A percentile compares a stretch with the other conserved stretches of the same genome.
Evolutionary conservation across 1,140 invertebrate genomes (phyloP).

Genomic region (Nephotettix cincticeps): DNA sequence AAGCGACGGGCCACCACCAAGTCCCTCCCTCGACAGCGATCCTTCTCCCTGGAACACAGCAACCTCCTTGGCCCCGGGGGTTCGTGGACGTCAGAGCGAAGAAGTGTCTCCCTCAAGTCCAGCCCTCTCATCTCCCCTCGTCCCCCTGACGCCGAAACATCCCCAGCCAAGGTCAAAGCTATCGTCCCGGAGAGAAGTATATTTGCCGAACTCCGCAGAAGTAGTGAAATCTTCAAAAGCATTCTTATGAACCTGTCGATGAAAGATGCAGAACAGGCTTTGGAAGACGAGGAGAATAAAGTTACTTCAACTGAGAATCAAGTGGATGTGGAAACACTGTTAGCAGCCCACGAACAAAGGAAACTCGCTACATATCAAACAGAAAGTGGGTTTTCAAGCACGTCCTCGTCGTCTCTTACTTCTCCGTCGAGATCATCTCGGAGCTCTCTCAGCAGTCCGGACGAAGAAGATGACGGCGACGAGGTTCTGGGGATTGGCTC

Average conservation of each 20-base stretch:
- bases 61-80: constrained; percentile 32
- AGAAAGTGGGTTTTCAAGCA: constrained; percentile 32
- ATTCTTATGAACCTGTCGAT: constrained; percentile 49
- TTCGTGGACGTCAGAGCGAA: constrained; percentile 40
- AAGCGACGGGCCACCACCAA: constrained; percentile 42
- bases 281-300: background rate
- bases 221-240: constrained; percentile 50
- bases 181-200: constrained; percentile 41
- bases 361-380: constrained; percentile 37
- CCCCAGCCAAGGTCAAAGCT: constrained; percentile 30
- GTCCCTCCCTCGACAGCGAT: constrained; percentile 46
- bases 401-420: constrained; percentile 37
- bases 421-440: constrained; percentile 33
- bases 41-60: constrained; percentile 49
- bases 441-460: constrained; percentile 31
- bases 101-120: constrained; percentile 47
- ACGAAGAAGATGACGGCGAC: constrained; percentile 32
- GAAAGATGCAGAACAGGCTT: constrained; percentile 38
- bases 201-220: constrained; percentile 48
- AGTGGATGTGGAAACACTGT: constrained; percentile 43
- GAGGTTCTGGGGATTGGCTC: constrained; percentile 21
- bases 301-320: constrained; percentile 30
- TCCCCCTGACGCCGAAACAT: constrained; percentile 36
- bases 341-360: constrained; percentile 47
- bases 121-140: constrained; percentile 40